phyloP scores from a whole-genome alignment of 2,888 invertebrate species.

The Muscina levida region DNA sequence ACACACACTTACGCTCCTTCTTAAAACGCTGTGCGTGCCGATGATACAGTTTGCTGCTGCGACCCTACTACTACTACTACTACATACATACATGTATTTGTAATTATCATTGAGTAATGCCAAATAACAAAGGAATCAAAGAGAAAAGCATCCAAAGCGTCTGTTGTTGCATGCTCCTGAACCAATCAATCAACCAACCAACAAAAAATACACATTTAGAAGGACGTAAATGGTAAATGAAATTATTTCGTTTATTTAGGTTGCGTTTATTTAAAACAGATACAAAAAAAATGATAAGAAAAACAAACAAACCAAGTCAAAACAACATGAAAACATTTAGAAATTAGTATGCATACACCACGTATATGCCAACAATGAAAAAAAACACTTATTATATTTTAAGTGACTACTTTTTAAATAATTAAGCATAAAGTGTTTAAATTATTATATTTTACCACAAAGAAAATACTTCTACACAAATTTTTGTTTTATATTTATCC shows the following conservation, averaged over 20 bases:
- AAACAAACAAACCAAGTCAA: background rate
- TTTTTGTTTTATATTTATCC: slow-evolving; percentile 34
- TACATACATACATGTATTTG: no score
- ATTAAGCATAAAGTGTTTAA: slow-evolving; percentile 57
- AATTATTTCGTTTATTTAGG: background rate
- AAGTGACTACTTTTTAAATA: slow-evolving; percentile 54
- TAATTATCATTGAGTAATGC: slow-evolving; percentile 49
- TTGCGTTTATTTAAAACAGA: background rate
- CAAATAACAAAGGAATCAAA: slow-evolving; percentile 38
- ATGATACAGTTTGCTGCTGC: slow-evolving; percentile 61
- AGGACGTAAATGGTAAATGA: slow-evolving; percentile 24
- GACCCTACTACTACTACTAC: no score
- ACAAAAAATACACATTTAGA: slow-evolving; percentile 4
- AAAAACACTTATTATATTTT: slow-evolving; percentile 45
- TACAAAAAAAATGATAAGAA: no score
- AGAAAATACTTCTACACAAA: slow-evolving; percentile 3
- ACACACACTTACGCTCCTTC: slow-evolving; percentile 24
- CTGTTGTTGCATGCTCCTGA: slow-evolving; percentile 12
- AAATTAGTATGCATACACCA: slow-evolving; percentile 23
- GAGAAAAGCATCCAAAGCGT: slow-evolving; percentile 13
- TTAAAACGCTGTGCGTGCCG: slow-evolving; percentile 56
- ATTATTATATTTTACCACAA: slow-evolving; percentile 38
- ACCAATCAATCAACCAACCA: background rate
- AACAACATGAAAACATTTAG: slow-evolving; percentile 38
- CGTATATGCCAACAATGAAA: no score